Percentiles rank a stretch among this genome's conserved stretches.
phyloP scores from a whole-genome alignment of 2,113 vertebrate genomes.

The Hippocampus abdominalis region DNA sequence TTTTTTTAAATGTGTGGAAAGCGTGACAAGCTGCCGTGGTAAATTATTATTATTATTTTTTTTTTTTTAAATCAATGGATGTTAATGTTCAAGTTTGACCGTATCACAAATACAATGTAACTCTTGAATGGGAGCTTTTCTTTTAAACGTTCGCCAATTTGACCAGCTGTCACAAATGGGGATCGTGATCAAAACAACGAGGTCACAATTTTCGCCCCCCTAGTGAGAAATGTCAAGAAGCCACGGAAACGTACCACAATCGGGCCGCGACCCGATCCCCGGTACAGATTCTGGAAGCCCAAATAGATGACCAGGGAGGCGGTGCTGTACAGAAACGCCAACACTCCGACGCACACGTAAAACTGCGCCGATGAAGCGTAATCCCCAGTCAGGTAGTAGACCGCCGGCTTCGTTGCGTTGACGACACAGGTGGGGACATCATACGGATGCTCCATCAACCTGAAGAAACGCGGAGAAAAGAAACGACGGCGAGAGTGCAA shows the following conservation, averaged over 20 bases:
- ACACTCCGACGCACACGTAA: constrained; percentile 86
- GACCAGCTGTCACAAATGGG: not conserved
- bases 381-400: constrained; percentile 76
- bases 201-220: not conserved
- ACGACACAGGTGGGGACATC: constrained; percentile 70
- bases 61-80: no score
- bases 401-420: constrained; percentile 1
- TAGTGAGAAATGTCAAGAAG: not conserved
- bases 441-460: constrained; percentile 77
- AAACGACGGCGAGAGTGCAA: not conserved
- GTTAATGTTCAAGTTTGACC: no score
- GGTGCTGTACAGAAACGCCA: constrained; percentile 88
- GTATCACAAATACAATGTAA: no score
- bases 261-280: constrained; percentile 76
- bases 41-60: no score
- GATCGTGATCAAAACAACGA: not conserved
- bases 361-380: constrained; percentile 85
- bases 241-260: constrained; percentile 72
- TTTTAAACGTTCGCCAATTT: no score
- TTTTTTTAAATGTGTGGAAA: no score
- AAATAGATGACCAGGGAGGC: constrained; percentile 84
- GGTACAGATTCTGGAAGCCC: constrained; percentile 84
- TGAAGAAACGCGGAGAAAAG: constrained; percentile 33
- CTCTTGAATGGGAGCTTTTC: no score
- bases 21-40: not conserved